These are phyloP conservation scores for Eledona agricola DNA, from an alignment of 2,888 invertebrate species.

Conservation along the genomic window DNA sequence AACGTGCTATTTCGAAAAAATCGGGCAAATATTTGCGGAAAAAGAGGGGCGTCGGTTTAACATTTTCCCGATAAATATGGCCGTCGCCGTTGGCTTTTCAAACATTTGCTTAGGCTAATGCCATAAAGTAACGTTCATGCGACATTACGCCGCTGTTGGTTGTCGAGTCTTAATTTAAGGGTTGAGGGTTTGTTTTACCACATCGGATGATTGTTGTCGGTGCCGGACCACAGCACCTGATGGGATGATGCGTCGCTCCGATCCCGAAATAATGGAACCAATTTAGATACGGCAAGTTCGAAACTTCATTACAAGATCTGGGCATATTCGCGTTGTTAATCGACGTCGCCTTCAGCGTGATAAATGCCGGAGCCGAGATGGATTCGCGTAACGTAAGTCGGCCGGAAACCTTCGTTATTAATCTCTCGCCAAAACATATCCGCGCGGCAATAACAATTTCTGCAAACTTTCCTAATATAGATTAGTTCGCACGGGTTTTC, in stretches of 20 bases:
- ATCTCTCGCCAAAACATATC: slow-evolving; percentile 35
- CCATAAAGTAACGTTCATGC: slow-evolving; percentile 37
- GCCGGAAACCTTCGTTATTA: slow-evolving; percentile 38
- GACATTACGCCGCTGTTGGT: too few relatives aligned
- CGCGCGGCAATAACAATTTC: slow-evolving; percentile 34
- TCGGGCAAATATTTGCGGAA: slow-evolving; percentile 24
- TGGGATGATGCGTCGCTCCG: not conserved
- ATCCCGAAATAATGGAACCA: slow-evolving; percentile 43
- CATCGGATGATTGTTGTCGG: slow-evolving; percentile 5
- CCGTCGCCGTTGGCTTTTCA: slow-evolving; percentile 19
- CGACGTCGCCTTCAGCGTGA: slow-evolving; percentile 40
- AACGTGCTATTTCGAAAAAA: slow-evolving; percentile 27
- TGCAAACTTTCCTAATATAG: slow-evolving; percentile 36
- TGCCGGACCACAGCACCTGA: slow-evolving; percentile 4
- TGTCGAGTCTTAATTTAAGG: too few relatives aligned
- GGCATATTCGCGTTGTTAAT: slow-evolving; percentile 41
- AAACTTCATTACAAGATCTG: slow-evolving; percentile 46
- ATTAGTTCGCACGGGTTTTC: slow-evolving; percentile 32
- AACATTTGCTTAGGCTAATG: slow-evolving; percentile 42
- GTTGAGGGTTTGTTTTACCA: too few relatives aligned
- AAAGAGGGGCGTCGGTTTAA: slow-evolving; percentile 5
- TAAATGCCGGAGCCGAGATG: slow-evolving; percentile 37
- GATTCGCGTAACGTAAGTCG: slow-evolving; percentile 33
- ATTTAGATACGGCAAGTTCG: slow-evolving; percentile 48
- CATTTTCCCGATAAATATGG: slow-evolving; percentile 29